phyloP scores from a whole-genome alignment of 23 tunicate genomes.

The Diplosoma virens region DNA sequence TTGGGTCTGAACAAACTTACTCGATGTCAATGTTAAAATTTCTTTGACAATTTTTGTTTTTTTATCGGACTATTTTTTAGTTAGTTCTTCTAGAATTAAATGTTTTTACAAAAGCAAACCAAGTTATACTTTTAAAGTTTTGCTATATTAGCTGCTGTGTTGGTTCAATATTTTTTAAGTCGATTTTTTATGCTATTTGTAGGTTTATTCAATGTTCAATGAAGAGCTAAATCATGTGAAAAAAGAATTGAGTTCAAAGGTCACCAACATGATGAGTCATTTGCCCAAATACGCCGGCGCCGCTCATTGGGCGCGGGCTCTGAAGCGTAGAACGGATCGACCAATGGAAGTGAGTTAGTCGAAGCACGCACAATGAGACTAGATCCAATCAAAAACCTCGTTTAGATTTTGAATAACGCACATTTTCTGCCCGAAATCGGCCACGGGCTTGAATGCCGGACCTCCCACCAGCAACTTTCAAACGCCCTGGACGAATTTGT shows the following conservation, averaged over 20 bases:
- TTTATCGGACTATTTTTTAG: too few relatives aligned
- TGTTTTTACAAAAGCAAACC: background rate
- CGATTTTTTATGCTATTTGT: background rate
- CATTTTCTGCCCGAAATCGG: constrained; percentile 83
- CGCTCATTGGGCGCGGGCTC: constrained; percentile 95
- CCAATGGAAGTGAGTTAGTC: constrained; percentile 67
- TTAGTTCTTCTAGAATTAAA: too few relatives aligned
- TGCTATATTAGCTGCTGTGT: background rate
- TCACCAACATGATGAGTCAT: constrained; percentile 70
- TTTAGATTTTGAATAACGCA: constrained; percentile 74
- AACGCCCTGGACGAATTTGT: constrained; percentile 97
- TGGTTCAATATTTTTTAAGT: background rate
- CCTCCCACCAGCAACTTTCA: constrained; percentile 70
- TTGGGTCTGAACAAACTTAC: too few relatives aligned
- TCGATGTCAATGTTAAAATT: too few relatives aligned
- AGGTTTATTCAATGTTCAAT: constrained; percentile 88
- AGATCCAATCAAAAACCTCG: background rate
- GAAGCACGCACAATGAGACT: background rate
- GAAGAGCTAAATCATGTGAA: constrained; percentile 92
- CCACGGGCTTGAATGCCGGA: constrained; percentile 73
- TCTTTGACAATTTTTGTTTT: too few relatives aligned
- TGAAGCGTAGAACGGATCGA: constrained; percentile 95
- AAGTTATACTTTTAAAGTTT: background rate
- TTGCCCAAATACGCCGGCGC: constrained; percentile 93
- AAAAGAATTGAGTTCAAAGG: constrained; percentile 89